Conservation (phyloP, 1,140 invertebrate species). For the Andricus grossulariae region DNA sequence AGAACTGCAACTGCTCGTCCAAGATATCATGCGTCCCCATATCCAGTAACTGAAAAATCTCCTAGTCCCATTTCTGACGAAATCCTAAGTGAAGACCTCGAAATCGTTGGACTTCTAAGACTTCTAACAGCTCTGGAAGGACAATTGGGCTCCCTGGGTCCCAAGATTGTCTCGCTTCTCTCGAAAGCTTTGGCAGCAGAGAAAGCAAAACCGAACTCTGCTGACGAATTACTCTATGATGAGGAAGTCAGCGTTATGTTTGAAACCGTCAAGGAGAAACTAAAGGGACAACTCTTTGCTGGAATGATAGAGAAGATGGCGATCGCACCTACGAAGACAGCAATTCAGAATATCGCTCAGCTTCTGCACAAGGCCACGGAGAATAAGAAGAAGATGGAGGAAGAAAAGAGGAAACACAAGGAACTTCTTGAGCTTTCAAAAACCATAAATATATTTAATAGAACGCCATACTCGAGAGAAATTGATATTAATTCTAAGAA, state of each 20-base stretch:
- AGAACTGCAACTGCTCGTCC: constrained; percentile 53
- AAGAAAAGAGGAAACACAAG: constrained; percentile 69
- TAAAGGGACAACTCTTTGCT: constrained; percentile 87
- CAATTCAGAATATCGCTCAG: constrained; percentile 81
- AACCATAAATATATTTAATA: constrained; percentile 55
- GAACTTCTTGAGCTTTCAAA: constrained; percentile 61
- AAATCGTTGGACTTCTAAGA: constrained; percentile 82
- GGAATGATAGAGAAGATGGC: constrained; percentile 83
- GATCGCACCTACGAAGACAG: constrained; percentile 78
- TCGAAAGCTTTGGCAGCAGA: constrained; percentile 86
- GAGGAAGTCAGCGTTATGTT: constrained; percentile 84
- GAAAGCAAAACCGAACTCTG: constrained; percentile 83
- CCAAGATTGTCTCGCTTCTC: constrained; percentile 84
- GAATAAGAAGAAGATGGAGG: constrained; percentile 75
- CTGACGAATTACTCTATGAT: constrained; percentile 83
- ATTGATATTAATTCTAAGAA: constrained; percentile 49
- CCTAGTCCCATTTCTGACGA: constrained; percentile 60
- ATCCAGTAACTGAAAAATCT: constrained; percentile 66
- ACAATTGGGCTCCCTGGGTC: constrained; percentile 86
- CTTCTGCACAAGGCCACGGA: constrained; percentile 80
- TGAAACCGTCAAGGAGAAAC: constrained; percentile 89
- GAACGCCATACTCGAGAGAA: constrained; percentile 57
- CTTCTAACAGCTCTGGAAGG: constrained; percentile 87
- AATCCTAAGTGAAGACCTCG: constrained; percentile 64
- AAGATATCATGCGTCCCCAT: constrained; percentile 66